Evolutionary conservation across 2,797 vertebrate genomes (phyloP).

Genomic region (Rhabdomys pumilio): DNA sequence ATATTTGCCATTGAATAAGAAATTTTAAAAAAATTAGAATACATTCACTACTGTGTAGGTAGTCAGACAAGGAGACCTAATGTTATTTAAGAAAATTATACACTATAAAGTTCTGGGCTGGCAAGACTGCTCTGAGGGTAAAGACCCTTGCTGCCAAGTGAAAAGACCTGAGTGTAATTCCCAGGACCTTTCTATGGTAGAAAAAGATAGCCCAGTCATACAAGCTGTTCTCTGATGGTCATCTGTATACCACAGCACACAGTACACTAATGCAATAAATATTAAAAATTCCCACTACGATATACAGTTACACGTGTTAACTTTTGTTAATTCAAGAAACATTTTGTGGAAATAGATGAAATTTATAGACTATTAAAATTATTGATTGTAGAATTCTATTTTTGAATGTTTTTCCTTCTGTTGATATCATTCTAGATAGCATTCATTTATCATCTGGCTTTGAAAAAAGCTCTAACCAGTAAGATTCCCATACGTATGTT

Average conservation of each 20-base stretch:
- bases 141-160: background rate
- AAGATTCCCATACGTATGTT: constrained; percentile 23
- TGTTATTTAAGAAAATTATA: background rate
- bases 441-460: constrained; percentile 36
- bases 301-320: background rate
- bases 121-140: background rate
- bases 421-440: constrained; percentile 21
- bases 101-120: background rate
- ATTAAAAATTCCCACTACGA: background rate
- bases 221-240: background rate
- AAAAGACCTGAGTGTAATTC: background rate
- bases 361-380: background rate
- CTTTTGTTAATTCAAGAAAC: constrained; percentile 40
- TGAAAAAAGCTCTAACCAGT: background rate
- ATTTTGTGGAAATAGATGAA: constrained; percentile 51
- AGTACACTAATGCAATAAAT: background rate
- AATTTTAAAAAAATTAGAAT: background rate
- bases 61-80: background rate
- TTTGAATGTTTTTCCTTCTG: background rate
- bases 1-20: constrained; percentile 52
- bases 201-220: background rate
- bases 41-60: background rate
- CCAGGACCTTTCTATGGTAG: background rate
- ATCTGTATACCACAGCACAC: too few species aligned
- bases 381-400: background rate